A percentile compares a stretch with the other conserved stretches of the same genome.
These are phyloP conservation scores for Rhipidura dahli DNA, from an alignment of 2,113 vertebrate species.

Conservation along the genomic window DNA sequence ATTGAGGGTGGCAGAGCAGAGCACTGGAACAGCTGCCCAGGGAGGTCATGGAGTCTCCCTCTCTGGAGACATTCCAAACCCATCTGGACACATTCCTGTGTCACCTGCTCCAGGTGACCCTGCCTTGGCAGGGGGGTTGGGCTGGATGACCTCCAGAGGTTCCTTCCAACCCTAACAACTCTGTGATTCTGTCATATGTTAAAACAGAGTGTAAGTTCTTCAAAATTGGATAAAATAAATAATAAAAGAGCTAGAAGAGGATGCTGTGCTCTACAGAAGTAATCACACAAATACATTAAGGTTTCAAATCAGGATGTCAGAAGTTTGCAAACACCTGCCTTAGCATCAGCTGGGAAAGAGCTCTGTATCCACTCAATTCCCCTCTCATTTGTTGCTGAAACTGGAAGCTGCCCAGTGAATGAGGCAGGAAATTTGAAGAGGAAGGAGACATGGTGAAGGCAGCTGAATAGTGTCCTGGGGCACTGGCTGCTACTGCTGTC, in stretches of 20 bases:
- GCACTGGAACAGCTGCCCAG: background rate
- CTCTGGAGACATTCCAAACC: background rate
- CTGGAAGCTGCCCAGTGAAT: background rate
- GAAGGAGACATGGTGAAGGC: conserved; percentile 26
- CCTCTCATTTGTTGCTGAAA: background rate
- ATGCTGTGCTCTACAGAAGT: background rate
- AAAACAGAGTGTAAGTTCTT: background rate
- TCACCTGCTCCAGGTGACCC: background rate
- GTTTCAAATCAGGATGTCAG: background rate
- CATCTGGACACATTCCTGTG: background rate
- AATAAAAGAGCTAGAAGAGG: background rate
- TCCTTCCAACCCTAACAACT: background rate
- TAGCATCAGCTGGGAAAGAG: background rate
- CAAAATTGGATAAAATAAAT: background rate
- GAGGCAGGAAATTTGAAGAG: conserved; percentile 24
- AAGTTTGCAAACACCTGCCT: background rate
- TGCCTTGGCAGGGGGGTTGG: background rate
- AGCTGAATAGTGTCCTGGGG: conserved; percentile 55
- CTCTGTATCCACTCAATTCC: background rate
- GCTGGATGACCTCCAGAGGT: background rate
- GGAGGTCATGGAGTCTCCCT: background rate
- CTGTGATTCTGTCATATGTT: background rate
- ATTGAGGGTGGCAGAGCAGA: background rate
- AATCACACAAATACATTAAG: background rate
- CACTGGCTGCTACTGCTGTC: conserved; percentile 8